Evolutionary conservation across 2,797 vertebrate species (phyloP).

Genomic region (Sciurus vulgaris): DNA sequence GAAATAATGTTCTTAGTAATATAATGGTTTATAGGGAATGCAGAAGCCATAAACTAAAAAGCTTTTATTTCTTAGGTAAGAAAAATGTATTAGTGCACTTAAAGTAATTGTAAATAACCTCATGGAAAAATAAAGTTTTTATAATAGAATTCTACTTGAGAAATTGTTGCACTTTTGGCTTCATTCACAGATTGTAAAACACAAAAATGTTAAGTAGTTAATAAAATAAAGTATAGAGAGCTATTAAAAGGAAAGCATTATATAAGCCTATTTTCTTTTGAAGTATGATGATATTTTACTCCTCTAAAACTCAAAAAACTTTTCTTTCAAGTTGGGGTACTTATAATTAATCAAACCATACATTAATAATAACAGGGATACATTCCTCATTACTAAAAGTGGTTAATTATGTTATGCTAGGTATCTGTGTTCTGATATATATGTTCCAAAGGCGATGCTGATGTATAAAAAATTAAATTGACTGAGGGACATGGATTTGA

Average conservation of each 20-base stretch:
- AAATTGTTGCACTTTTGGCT: conserved; percentile 48
- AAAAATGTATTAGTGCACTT: conserved; percentile 6
- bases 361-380: background rate
- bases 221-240: conserved; percentile 25
- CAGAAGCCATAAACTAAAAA: conserved; percentile 39
- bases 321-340: background rate
- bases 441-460: background rate
- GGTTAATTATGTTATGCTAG: background rate
- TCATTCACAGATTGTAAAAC: conserved; percentile 25
- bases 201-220: conserved; percentile 13
- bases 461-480: background rate
- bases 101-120: conserved; percentile 71
- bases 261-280: background rate
- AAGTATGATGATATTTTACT: background rate
- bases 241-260: background rate
- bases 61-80: conserved; percentile 47
- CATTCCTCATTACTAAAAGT: background rate
- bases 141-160: conserved; percentile 44
- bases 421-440: background rate
- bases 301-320: background rate
- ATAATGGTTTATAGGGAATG: background rate
- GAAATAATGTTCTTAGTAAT: background rate
- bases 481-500: background rate
- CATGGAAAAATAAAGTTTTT: conserved; percentile 57
- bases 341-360: background rate